phyloP scores from a whole-genome alignment of 2,113 vertebrate genomes.

The Phylloscopus whistleri region DNA sequence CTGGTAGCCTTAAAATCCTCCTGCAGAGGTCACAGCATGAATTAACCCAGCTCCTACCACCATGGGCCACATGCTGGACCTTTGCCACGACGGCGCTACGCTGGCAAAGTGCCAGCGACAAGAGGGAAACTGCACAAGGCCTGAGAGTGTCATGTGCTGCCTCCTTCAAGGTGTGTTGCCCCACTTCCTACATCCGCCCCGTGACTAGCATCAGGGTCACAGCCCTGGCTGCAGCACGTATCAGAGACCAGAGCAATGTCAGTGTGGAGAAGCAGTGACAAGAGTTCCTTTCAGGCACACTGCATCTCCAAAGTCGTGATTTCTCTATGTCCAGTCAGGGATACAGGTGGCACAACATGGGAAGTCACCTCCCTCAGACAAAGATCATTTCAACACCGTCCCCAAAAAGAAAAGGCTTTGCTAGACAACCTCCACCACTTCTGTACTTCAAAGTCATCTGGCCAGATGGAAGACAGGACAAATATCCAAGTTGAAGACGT shows the following conservation, averaged over 20 bases:
- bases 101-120: background rate
- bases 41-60: background rate
- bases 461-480: background rate
- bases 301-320: background rate
- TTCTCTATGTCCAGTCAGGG: background rate
- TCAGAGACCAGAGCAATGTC: background rate
- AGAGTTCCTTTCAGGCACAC: background rate
- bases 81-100: rapidly evolving
- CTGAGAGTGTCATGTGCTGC: background rate
- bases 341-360: background rate
- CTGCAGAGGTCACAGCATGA: background rate
- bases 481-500: background rate
- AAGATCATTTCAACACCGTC: background rate
- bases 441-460: background rate
- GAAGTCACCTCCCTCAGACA: background rate
- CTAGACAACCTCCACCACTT: background rate
- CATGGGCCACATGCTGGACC: background rate
- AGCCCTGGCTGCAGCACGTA: background rate
- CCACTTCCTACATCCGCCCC: background rate
- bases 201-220: background rate
- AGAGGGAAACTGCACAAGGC: background rate
- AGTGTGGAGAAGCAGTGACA: background rate
- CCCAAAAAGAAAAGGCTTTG: background rate
- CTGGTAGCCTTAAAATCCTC: background rate
- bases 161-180: background rate